phyloP scores from a whole-genome alignment of 2,888 invertebrate genomes.

The Caenorhabditis uteleia region DNA sequence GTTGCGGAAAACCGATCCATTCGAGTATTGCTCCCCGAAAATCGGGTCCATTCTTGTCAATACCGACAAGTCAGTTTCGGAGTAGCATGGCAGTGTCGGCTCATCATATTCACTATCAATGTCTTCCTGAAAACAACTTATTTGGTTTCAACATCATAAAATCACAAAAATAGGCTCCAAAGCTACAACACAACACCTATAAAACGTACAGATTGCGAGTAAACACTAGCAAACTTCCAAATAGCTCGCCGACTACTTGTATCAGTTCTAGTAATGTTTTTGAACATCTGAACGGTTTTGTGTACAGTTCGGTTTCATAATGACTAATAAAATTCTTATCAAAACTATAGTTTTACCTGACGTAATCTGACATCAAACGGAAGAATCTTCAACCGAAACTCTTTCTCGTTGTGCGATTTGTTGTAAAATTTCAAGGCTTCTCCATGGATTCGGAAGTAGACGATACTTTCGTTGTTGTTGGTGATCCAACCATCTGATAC shows the following conservation, averaged over 20 bases:
- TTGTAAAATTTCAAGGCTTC: conserved; percentile 53
- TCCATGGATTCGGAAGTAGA: conserved; percentile 56
- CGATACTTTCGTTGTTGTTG: conserved; percentile 42
- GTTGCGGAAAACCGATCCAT: conserved; percentile 59
- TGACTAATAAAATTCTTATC: no score
- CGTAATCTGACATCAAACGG: conserved; percentile 57
- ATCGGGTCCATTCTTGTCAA: conserved; percentile 55
- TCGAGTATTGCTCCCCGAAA: conserved; percentile 54
- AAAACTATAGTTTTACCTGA: conserved; percentile 41
- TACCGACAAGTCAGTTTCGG: conserved; percentile 53
- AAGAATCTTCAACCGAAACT: conserved; percentile 50
- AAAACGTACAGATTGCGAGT: conserved; percentile 37
- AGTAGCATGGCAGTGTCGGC: conserved; percentile 50
- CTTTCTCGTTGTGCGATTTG: conserved; percentile 22
- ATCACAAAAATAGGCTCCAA: background rate
- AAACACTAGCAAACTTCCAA: conserved; percentile 39
- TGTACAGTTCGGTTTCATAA: no score
- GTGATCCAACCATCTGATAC: conserved; percentile 53
- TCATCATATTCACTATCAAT: conserved; percentile 38
- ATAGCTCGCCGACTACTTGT: conserved; percentile 23
- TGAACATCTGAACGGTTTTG: no score
- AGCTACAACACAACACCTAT: conserved; percentile 18
- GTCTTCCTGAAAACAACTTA: conserved; percentile 29
- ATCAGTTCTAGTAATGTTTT: no score
- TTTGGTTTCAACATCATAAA: conserved; percentile 7